Evolutionary conservation across 2,797 vertebrate genomes (phyloP), one percentile per base, ranked within the genome.

Genomic region (Tauraco hartlaubi): DNA sequence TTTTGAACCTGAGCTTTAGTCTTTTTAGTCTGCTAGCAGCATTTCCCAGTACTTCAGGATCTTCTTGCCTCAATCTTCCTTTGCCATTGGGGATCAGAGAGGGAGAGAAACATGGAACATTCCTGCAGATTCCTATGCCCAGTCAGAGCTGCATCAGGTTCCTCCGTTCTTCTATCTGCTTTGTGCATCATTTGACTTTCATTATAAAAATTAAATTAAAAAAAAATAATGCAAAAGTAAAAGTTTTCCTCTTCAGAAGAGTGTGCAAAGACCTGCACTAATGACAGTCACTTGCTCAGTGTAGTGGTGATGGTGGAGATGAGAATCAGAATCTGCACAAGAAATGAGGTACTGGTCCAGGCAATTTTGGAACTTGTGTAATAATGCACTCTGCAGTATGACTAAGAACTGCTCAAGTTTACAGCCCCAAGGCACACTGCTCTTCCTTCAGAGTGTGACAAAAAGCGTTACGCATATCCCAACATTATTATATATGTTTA

Each of bases 371-470:
- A 18, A 33, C 11, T 66, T 31, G 9, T 15, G 4, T 41, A 48
- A 39, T 12, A 66, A 22, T 2, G 0, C 11, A 20, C 4, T 59
- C 9, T 37, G 5, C 25, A 80, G 3, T 5, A 23, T 41, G 22
- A 67, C n/a, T 37, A 54, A 80, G 44, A 79, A 56, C 28, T 66
- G 9, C 15, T 28, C 10, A 63, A 6, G 15, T 78, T 59, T 63
- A 29, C 26, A 63, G 25, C 9, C 21, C 14, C 15, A 74, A 71
- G 41, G 25, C 14, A 54, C 6, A 8, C 5, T 25, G 6, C 2
- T 69, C 28, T 79, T 79, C 63, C 18, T 28, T 67, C 71, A 67
- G 13, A 7, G 15, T 23, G 4, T 59, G 33, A 71, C 14, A 52
- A 79, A 81, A 64, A 15, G 2, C 14, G 9, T n/a, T 81, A 62